phyloP scores from a whole-genome alignment of 2,888 invertebrate genomes.

The Magallana nippona region DNA sequence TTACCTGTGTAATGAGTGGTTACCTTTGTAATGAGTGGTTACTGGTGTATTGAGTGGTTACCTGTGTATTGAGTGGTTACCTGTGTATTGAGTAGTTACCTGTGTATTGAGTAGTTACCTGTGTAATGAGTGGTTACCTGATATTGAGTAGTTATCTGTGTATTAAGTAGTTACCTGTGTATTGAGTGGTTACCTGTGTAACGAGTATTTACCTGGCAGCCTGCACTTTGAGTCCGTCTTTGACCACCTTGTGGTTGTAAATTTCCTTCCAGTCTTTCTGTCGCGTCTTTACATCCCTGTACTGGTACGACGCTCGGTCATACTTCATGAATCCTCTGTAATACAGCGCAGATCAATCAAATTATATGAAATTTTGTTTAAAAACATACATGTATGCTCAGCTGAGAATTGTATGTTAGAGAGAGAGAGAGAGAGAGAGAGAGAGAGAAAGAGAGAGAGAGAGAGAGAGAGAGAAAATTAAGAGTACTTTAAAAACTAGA shows the following conservation, averaged over 20 bases:
- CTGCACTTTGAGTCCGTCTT: constrained; percentile 85
- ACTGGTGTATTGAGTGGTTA: too few relatives aligned
- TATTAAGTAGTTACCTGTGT: too few relatives aligned
- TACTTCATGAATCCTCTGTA: constrained; percentile 96
- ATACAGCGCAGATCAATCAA: constrained; percentile 38
- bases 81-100: constrained; percentile 42
- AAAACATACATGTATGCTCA: too few relatives aligned
- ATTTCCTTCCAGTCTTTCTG: constrained; percentile 98
- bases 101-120: not conserved
- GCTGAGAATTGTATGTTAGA: too few relatives aligned
- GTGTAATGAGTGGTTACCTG: constrained; percentile 54
- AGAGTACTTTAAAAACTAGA: too few relatives aligned
- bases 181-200: too few relatives aligned
- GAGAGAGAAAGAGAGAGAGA: too few relatives aligned
- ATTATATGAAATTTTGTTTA: too few relatives aligned
- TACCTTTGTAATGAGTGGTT: too few relatives aligned
- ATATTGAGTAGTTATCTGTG: constrained; percentile 42
- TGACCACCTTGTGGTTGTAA: constrained; percentile 91
- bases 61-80: constrained; percentile 45
- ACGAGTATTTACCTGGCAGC: constrained; percentile 70
- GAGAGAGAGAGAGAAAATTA: too few relatives aligned
- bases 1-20: too few relatives aligned
- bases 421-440: too few relatives aligned
- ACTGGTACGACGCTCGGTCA: constrained; percentile 91
- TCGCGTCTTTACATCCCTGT: constrained; percentile 91